A percentile compares a stretch with the other conserved stretches of the same genome.
phyloP scores from a whole-genome alignment of 1,140 invertebrate genomes.

The Anastrepha ludens region DNA sequence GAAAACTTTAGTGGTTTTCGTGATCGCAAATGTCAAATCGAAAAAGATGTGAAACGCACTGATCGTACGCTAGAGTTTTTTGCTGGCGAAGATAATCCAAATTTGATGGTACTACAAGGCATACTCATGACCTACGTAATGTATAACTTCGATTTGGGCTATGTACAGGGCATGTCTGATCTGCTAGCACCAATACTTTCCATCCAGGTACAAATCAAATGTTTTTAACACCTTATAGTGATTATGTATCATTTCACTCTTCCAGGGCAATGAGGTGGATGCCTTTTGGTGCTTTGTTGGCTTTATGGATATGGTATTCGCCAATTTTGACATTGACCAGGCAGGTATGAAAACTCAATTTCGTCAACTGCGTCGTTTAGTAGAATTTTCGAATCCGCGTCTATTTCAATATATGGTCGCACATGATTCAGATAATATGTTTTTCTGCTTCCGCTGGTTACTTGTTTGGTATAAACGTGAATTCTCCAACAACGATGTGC shows the following conservation, averaged over 20 bases:
- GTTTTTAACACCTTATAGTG: no score
- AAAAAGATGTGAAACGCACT: conserved; percentile 98
- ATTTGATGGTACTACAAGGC: conserved; percentile 89
- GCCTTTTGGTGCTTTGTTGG: conserved; percentile 99
- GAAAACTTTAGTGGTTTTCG: conserved; percentile 90
- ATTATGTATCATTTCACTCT: background rate
- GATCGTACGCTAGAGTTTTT: conserved; percentile 95
- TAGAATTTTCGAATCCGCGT: conserved; percentile 88
- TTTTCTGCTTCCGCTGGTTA: conserved; percentile 97
- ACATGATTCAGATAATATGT: conserved; percentile 98
- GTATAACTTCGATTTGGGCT: conserved; percentile 99
- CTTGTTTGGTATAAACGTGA: conserved; percentile 90
- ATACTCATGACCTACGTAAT: conserved; percentile 99
- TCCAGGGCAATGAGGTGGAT: conserved; percentile 79
- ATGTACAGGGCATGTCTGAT: conserved; percentile 98
- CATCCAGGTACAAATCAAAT: conserved; percentile 74
- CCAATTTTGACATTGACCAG: conserved; percentile 99
- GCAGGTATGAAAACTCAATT: conserved; percentile 97
- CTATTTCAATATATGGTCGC: conserved; percentile 90
- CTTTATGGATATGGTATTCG: conserved; percentile 97
- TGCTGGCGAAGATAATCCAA: conserved; percentile 92
- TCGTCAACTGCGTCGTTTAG: conserved; percentile 86
- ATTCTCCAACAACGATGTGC: conserved; percentile 83
- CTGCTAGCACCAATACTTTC: conserved; percentile 94
- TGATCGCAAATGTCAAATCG: conserved; percentile 95